Evolutionary conservation across 1,140 invertebrate species (phyloP), one percentile per base, ranked within the genome.

Genomic region (Lucilia sericata): DNA sequence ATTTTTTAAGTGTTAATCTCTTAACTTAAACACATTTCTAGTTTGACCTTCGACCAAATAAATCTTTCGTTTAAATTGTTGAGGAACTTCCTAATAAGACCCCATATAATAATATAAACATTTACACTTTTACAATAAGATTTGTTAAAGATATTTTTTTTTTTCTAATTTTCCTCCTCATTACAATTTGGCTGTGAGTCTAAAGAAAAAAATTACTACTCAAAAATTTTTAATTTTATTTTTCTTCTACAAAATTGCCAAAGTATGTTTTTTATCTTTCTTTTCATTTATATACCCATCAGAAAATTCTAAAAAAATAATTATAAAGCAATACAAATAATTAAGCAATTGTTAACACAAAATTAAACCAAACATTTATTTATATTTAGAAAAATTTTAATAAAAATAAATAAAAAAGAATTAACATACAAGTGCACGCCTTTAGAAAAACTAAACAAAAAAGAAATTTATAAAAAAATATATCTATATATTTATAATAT

Each of bases 331-430:
- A 30, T 30, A 30, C 3, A 30, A 30, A 70, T n/a, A 21, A 70
- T 70, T 70, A 70, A 25, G n/a, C 17, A 70, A 70, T 70, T 60
- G 55, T 70, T 70, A 70, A 70, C 65, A 70, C 7, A 70, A 21
- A 70, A 70, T 55, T 17, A 55, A 55, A 55, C 1, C 12, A 42
- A 42, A 42, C 25, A 42, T 42, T 42, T 42, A 42, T 42, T 42
- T 42, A 42, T 3, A 42, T 42, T 42, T 42, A 42, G 17, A 55
- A 55, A 55, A 55, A 55, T 49, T 12, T 49, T 49, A 12, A 13
- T 55, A 55, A 55, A 55, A 55, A 17, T n/a, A 13, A 55, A 55
- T 55, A 55, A 55, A 55, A 55, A 55, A 55, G 42, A 8, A 42
- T 10, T n/a, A 55, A n/a, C 51, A 14, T 42, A n/a, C 51, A 13